Percentiles rank a stretch among this genome's conserved stretches.
phyloP scores from a whole-genome alignment of 2,113 vertebrate genomes.

The Monarcha castaneiventris region DNA sequence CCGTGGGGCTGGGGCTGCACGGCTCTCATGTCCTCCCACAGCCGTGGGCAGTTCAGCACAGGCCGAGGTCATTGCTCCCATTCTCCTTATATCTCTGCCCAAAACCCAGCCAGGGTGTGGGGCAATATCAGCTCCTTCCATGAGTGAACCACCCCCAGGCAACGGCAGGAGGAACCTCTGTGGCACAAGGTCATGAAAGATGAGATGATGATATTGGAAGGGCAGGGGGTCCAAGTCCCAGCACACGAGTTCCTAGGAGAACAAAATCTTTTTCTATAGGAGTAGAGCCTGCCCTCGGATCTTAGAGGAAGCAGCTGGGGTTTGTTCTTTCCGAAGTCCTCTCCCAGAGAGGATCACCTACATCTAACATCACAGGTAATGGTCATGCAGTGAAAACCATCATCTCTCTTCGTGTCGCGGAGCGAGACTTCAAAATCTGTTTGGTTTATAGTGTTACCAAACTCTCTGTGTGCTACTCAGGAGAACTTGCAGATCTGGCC shows the following conservation, averaged over 20 bases:
- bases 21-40: too few species aligned
- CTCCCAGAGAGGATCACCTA: neutral
- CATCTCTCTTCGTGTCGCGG: rapidly evolving
- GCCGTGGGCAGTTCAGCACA: neutral
- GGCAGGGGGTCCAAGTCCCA: neutral
- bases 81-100: neutral
- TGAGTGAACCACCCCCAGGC: neutral
- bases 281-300: neutral
- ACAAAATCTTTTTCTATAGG: neutral
- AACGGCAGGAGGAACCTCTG: neutral
- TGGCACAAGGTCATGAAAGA: neutral
- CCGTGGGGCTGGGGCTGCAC: neutral
- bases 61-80: rapidly evolving
- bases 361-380: rapidly evolving
- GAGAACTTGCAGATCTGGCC: neutral
- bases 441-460: neutral
- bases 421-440: neutral
- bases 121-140: neutral
- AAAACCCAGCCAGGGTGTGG: neutral
- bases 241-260: neutral
- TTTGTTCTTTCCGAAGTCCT: neutral
- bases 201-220: neutral
- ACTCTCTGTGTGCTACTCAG: neutral
- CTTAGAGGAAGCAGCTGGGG: neutral
- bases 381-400: neutral